Evolutionary conservation across 2,797 vertebrate genomes (phyloP).

Genomic region (Coregonus ussuriensis): DNA sequence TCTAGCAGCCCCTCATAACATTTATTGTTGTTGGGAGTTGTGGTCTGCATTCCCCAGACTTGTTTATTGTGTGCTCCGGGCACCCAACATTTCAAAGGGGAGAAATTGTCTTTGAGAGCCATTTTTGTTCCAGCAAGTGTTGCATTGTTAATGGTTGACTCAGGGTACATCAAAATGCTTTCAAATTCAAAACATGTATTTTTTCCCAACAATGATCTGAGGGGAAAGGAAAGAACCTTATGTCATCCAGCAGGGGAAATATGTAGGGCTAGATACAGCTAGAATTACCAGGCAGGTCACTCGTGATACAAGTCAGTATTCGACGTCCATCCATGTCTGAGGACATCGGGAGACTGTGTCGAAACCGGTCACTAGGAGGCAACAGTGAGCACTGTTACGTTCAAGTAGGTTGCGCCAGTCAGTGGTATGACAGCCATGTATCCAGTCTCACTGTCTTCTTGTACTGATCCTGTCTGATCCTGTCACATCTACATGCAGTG

Average conservation of each 20-base stretch:
- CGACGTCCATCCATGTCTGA: too few relatives aligned
- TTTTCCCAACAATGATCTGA: neutral
- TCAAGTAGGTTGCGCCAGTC: too few relatives aligned
- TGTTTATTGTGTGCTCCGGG: neutral
- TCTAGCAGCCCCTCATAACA: neutral
- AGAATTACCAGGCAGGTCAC: neutral
- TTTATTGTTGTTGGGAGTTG: neutral
- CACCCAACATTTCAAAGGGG: neutral
- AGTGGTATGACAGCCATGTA: too few relatives aligned
- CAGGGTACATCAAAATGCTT: neutral
- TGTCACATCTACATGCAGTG: too few relatives aligned
- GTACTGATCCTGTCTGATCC: too few relatives aligned
- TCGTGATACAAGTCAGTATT: too few relatives aligned
- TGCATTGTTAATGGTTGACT: neutral
- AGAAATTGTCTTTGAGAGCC: slow-evolving; percentile 6
- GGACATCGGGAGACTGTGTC: too few relatives aligned
- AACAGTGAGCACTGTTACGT: too few relatives aligned
- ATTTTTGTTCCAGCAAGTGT: neutral
- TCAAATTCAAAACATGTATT: neutral
- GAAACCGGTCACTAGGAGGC: too few relatives aligned
- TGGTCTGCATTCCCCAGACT: neutral
- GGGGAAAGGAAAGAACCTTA: neutral
- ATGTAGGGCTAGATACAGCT: neutral
- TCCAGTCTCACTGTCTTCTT: too few relatives aligned
- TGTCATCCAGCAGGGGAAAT: neutral